Evolutionary conservation across 2,113 vertebrate genomes (phyloP), one percentile per base, ranked within the genome.

Genomic region (Centropus unirufus): DNA sequence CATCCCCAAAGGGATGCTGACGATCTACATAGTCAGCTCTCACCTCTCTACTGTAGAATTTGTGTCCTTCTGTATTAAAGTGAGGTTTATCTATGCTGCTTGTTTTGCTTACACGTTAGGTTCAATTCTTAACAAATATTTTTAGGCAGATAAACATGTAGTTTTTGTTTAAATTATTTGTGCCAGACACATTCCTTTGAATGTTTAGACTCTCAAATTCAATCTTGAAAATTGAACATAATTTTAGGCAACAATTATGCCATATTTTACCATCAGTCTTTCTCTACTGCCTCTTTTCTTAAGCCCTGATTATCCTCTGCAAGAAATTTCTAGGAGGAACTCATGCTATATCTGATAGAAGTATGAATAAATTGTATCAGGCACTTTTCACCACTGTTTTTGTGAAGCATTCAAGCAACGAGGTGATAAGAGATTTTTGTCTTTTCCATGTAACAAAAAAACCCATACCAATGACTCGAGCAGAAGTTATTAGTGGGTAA

Each of bases 131-230:
- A 64, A 49, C 52, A 87, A 34, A 47, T 63, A 40, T 29, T 67
- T 86, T 72, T 73, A 49, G 26, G 20, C 17, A 92, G 54, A 83
- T 29, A 75, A 90, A 72, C 11, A 29, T 14, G 19, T 27, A 27
- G 46, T 12, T 74, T 88, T 85, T 68, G 19, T 58, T 92, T 52
- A 57, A 87, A 68, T 79, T 51, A 68, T 83, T 73, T 76, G 23
- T 90, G 64, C n/a, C 59, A 70, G 51, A 39, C 30, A 58, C 4
- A 2, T 81, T 87, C 51, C 27, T 92, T 55, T 81, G 36, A 74
- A 66, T 68, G 57, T 76, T 93, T 90, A 83, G 40, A 69, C 80
- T 92, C 83, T 77, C 10, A 79, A 80, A 86, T 90, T 86, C 63
- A 36, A 12, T 51, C 46, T 58, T 92, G 67, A 85, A 88, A 79